Evolutionary conservation across 2,888 invertebrate genomes (phyloP).

Genomic region (Holacanthella duospinosa): DNA sequence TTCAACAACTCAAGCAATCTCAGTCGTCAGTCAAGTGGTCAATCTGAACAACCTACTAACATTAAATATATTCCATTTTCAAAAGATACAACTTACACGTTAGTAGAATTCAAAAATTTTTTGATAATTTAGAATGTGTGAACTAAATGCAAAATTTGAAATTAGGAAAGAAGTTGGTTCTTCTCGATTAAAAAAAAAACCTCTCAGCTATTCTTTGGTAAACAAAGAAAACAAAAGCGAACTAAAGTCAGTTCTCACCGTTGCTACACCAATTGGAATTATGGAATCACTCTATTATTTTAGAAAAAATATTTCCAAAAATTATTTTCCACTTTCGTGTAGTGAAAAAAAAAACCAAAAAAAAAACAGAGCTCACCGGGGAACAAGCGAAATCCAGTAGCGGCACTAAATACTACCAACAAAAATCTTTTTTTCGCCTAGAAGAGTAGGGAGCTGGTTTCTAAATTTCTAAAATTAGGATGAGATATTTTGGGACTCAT

Average conservation of each 20-base stretch:
- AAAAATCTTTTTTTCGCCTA: neutral
- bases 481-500: conserved; percentile 24
- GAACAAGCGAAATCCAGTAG: conserved; percentile 6
- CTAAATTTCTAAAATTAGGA: conserved; percentile 26
- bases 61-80: too few species aligned
- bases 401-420: neutral
- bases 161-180: too few species aligned
- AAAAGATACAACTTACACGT: too few species aligned
- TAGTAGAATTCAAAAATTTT: too few species aligned
- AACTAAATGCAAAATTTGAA: too few species aligned
- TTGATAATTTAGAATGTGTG: too few species aligned
- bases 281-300: neutral
- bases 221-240: neutral
- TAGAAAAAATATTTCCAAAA: too few species aligned
- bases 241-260: neutral
- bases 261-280: neutral
- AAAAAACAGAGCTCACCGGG: conserved; percentile 2
- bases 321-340: neutral
- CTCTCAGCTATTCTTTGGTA: too few species aligned
- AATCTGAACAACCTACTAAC: too few species aligned
- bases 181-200: too few species aligned
- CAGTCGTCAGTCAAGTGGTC: too few species aligned
- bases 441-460: conserved; percentile 12
- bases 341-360: neutral
- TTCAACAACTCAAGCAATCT: too few species aligned